These are phyloP conservation scores for Coregonus clupeaformis DNA, from an alignment of 2,113 vertebrate genomes.

Conservation along the genomic window DNA sequence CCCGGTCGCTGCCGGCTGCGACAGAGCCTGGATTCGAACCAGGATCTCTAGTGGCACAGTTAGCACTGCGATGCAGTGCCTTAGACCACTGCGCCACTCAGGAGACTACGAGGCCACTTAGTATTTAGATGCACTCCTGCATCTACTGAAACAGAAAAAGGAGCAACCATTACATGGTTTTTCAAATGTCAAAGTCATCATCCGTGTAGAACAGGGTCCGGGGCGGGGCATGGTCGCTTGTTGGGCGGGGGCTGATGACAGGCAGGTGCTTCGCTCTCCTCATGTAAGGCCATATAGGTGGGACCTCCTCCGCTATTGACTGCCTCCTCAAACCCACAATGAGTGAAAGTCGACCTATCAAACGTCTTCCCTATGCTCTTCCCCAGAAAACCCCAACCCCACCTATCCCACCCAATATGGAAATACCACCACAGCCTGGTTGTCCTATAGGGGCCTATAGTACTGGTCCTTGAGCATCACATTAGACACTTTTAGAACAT, in stretches of 20 bases:
- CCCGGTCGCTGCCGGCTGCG: too few species aligned
- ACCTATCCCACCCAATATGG: too few species aligned
- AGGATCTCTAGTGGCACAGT: too few species aligned
- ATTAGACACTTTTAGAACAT: not conserved
- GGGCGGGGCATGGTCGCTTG: not conserved
- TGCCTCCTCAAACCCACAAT: not conserved
- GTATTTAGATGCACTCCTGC: too few species aligned
- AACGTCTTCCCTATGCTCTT: not conserved
- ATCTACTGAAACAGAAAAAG: too few species aligned
- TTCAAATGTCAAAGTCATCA: constrained; percentile 79
- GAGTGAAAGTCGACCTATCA: not conserved
- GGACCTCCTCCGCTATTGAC: not conserved
- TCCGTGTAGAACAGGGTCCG: constrained; percentile 75
- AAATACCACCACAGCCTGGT: not conserved
- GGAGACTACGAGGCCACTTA: too few species aligned
- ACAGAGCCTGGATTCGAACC: too few species aligned
- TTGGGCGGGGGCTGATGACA: not conserved
- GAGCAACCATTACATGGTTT: too few species aligned
- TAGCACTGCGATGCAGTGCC: too few species aligned
- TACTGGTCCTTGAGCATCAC: not conserved
- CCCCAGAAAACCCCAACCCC: not conserved
- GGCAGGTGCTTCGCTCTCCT: not conserved
- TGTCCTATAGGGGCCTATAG: not conserved
- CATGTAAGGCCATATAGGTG: not conserved
- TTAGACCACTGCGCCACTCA: too few species aligned